Base-by-base conservation (phyloP, 2,888 invertebrate species). In the Hermaeophaga mercurialis region DNA sequence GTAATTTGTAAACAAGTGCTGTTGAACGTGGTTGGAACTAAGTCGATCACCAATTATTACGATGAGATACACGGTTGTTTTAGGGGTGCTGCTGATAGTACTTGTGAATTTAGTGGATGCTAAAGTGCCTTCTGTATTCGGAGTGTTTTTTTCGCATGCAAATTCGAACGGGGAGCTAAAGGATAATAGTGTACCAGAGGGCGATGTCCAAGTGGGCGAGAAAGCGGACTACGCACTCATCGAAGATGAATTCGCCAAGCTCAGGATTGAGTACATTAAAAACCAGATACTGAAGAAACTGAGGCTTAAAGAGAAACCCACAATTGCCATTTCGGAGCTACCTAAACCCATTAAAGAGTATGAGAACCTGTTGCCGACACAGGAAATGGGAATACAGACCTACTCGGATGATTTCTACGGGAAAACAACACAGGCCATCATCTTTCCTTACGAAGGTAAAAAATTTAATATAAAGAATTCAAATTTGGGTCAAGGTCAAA, bases 271-370 rank as follows among this genome's bases (percentile, higher is more conserved):
- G 75, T 89, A 88, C 67, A 90, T 91, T 43, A 92, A 92, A 76
- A 86, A 89, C 73, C 91, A 91, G 79, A 93, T 93, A 22, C 74
- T 93, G 67, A 89, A 88, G 78, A 92, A 91, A 76, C 72, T 93
- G 52, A 78, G 91, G 61, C 76, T 93, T 52, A 88, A 86, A 54
- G 88, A 88, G 75, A 87, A 88, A 68, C 91, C 91, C 4, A 84
- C 84, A 14, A 78, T 85, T 65, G 81, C 85, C 1, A 77, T 84
- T 44, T 81, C 84, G 59, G 83, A 85, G 50, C 76, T 92, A 66
- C 91, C 91, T 0, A 85, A 85, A 74, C 91, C 91, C 4, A 84
- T 91, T 58, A 87, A 87, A 39, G 88, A 88, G 66, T 89, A 89
- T 5, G 84, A 86, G 70, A 87, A 86, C 57, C 76, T 83, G 9